A percentile compares a stretch with the other conserved stretches of the same genome.
phyloP scores from a whole-genome alignment of 2,888 invertebrate species.

The Dicyrtomina minuta region DNA sequence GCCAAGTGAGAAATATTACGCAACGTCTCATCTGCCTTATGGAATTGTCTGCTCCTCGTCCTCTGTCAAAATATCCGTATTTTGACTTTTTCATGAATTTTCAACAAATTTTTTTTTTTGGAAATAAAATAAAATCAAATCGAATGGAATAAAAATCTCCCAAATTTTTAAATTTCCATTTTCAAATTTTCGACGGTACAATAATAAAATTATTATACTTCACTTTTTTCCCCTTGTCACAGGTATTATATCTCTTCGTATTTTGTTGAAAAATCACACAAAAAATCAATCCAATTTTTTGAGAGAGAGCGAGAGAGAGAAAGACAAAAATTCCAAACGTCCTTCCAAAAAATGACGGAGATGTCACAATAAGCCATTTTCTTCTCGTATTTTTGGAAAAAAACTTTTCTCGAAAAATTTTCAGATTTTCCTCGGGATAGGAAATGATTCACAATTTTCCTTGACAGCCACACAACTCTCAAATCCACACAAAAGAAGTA shows the following conservation, averaged over 20 bases:
- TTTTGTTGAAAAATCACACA: no score
- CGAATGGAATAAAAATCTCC: slow-evolving; percentile 1
- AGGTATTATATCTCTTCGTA: no score
- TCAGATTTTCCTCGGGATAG: neutral
- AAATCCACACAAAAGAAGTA: no score
- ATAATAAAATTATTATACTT: slow-evolving; percentile 5
- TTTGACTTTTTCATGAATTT: neutral
- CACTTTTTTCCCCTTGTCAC: neutral
- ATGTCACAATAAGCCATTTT: slow-evolving; percentile 21
- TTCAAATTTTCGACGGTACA: slow-evolving; percentile 6
- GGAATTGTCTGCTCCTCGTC: neutral
- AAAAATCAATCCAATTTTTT: slow-evolving; percentile 12
- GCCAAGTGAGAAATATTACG: neutral
- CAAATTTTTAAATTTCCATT: neutral
- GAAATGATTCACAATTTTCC: neutral
- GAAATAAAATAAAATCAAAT: neutral
- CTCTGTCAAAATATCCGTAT: neutral
- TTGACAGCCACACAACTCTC: no score
- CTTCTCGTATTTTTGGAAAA: neutral
- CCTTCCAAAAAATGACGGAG: neutral
- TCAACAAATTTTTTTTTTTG: neutral
- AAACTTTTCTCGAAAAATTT: neutral
- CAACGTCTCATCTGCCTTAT: neutral
- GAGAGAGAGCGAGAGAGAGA: neutral
- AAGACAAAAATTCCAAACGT: no score